phyloP scores from a whole-genome alignment of 2,113 vertebrate genomes.

The Zosterops pallidus region DNA sequence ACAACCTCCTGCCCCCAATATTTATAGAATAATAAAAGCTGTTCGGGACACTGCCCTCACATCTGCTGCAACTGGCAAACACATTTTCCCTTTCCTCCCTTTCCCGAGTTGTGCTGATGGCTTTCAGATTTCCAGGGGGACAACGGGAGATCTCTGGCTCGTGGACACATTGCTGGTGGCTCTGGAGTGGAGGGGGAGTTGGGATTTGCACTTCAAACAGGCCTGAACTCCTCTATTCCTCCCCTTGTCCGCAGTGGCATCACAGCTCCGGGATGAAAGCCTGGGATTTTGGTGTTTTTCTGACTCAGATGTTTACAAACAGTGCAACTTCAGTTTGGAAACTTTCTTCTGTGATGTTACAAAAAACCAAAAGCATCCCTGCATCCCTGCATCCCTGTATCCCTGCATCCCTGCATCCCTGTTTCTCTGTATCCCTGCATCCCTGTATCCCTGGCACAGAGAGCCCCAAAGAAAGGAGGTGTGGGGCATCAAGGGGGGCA shows the following conservation, averaged over 20 bases:
- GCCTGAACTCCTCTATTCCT: neutral
- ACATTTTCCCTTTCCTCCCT: slow-evolving; percentile 58
- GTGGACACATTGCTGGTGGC: neutral
- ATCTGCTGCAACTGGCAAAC: slow-evolving; percentile 66
- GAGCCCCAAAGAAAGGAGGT: no score
- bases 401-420: no score
- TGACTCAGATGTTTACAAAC: neutral
- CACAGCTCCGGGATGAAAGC: accelerated
- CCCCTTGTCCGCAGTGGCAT: neutral
- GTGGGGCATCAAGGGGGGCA: no score
- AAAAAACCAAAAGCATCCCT: neutral
- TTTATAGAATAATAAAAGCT: slow-evolving; percentile 66
- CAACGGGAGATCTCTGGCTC: neutral
- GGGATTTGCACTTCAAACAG: slow-evolving; percentile 27
- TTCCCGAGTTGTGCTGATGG: slow-evolving; percentile 47
- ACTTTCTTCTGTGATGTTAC: neutral
- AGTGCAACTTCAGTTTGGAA: neutral
- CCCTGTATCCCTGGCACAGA: no score
- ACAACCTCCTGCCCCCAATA: slow-evolving; percentile 57
- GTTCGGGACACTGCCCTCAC: slow-evolving; percentile 39
- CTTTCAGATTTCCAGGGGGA: slow-evolving; percentile 54
- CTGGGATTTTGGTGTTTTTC: neutral
- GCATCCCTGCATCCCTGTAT: neutral
- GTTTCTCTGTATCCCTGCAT: no score
- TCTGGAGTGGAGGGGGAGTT: neutral